Percentiles rank a stretch among this genome's conserved stretches.
Evolutionary conservation across 2,888 invertebrate genomes (phyloP).

Genomic region (Germaria angustata): DNA sequence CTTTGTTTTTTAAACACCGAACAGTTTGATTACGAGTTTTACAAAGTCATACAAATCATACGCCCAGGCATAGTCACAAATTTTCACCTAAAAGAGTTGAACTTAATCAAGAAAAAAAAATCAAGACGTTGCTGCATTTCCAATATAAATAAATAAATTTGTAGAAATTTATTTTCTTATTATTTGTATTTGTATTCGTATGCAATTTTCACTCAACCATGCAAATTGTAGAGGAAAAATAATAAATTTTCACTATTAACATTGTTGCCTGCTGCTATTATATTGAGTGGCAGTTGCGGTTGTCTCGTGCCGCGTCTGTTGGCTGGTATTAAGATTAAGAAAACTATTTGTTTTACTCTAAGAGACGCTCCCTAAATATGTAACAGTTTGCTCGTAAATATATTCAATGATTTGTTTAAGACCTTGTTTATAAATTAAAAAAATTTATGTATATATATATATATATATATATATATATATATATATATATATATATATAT

Average conservation of each 20-base stretch:
- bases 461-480: background rate
- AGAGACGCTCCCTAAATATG: conserved; percentile 21
- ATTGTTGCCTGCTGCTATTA: background rate
- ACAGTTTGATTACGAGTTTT: conserved; percentile 11
- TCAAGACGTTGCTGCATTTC: background rate
- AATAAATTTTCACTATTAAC: conserved; percentile 18
- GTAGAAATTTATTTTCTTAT: background rate
- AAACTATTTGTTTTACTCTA: background rate
- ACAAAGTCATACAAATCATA: conserved; percentile 40
- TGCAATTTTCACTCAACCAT: conserved; percentile 5
- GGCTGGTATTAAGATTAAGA: background rate
- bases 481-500: background rate
- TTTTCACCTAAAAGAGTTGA: conserved; percentile 13
- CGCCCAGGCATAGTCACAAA: conserved; percentile 10
- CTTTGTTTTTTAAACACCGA: background rate
- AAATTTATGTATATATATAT: background rate
- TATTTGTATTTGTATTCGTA: background rate
- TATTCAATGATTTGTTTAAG: conserved; percentile 10
- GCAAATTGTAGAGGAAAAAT: background rate
- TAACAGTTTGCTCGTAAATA: conserved; percentile 1
- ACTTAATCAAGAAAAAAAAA: background rate
- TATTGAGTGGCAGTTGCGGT: background rate
- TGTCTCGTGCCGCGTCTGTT: background rate
- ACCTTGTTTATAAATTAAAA: conserved; percentile 9
- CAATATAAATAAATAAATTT: background rate